Percentiles rank a stretch among this genome's conserved stretches.
Evolutionary conservation across 2,113 vertebrate genomes (phyloP).

Genomic region (Otolemur garnettii): DNA sequence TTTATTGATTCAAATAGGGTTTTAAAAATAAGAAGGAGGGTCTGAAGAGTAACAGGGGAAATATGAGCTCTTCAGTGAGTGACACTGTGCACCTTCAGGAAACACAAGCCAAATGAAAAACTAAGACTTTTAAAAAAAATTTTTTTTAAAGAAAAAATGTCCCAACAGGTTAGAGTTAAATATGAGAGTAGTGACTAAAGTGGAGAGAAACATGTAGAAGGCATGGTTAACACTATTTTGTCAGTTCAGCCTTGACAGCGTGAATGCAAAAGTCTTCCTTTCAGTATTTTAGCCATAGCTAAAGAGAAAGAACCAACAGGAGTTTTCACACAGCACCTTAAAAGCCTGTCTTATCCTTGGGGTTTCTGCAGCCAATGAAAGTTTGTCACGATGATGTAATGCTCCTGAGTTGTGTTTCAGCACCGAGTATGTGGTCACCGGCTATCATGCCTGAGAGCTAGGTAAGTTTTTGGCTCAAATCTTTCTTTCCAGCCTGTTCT

Average conservation of each 20-base stretch:
- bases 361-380: conserved; percentile 86
- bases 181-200: conserved; percentile 37
- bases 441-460: conserved; percentile 83
- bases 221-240: conserved; percentile 77
- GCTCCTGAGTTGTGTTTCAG: conserved; percentile 84
- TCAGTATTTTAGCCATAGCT: conserved; percentile 70
- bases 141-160: neutral
- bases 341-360: conserved; percentile 81
- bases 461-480: conserved; percentile 84
- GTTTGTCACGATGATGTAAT: conserved; percentile 85
- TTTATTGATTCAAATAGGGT: conserved; percentile 43
- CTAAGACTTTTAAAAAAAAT: neutral
- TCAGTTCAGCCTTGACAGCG: neutral
- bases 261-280: conserved; percentile 52
- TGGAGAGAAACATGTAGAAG: conserved; percentile 31
- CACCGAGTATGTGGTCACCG: conserved; percentile 80
- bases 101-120: conserved; percentile 43
- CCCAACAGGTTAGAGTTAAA: conserved; percentile 72
- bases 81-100: neutral
- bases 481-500: conserved; percentile 79
- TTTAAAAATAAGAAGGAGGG: conserved; percentile 50
- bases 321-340: conserved; percentile 81
- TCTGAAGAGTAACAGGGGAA: neutral
- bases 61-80: neutral
- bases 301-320: conserved; percentile 63